Evolutionary conservation across 2,797 vertebrate genomes (phyloP).

Genomic region (Sylvia borin): DNA sequence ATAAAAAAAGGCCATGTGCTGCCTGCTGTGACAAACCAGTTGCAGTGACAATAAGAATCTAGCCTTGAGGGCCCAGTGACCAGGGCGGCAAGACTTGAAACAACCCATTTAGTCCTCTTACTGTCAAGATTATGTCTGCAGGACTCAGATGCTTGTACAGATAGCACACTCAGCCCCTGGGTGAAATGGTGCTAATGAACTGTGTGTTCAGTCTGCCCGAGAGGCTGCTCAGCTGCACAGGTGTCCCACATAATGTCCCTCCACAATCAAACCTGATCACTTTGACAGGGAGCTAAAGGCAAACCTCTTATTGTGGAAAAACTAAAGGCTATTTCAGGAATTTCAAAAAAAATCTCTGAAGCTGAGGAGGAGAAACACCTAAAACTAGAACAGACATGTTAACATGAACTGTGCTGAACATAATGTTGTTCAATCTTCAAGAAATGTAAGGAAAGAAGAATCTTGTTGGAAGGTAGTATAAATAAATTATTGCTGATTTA

Average conservation of each 20-base stretch:
- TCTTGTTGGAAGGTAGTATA: neutral
- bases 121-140: neutral
- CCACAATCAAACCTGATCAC: neutral
- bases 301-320: neutral
- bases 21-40: neutral
- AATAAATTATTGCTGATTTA: neutral
- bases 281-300: neutral
- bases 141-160: neutral
- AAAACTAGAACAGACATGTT: neutral
- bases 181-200: neutral
- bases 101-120: neutral
- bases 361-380: neutral
- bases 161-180: neutral
- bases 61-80: neutral
- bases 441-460: neutral
- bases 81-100: neutral
- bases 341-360: neutral
- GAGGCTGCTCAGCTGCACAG: neutral
- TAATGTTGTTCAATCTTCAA: neutral
- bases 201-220: neutral
- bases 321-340: neutral
- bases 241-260: neutral
- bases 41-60: neutral
- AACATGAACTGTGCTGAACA: neutral
- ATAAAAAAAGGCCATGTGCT: neutral